Evolutionary conservation across 2,888 invertebrate species (phyloP).

Genomic region (Phengaris arion): DNA sequence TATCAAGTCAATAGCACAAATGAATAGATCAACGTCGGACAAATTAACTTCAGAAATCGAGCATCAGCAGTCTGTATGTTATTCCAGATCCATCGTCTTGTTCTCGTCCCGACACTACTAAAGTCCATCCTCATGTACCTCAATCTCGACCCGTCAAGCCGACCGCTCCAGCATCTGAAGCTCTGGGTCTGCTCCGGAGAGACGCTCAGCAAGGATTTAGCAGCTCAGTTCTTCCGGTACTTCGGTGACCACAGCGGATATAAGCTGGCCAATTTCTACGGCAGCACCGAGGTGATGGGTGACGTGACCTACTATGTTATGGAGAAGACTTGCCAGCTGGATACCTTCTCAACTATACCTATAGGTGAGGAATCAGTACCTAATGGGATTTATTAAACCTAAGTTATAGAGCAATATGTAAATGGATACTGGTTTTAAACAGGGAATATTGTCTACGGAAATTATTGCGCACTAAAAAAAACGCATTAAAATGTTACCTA

Average conservation of each 20-base stretch:
- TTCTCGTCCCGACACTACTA: slow-evolving; percentile 91
- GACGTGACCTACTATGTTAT: slow-evolving; percentile 90
- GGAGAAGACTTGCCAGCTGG: slow-evolving; percentile 79
- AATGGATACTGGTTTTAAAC: no score
- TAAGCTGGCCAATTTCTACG: slow-evolving; percentile 91
- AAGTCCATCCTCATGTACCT: slow-evolving; percentile 88
- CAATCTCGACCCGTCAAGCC: slow-evolving; percentile 78
- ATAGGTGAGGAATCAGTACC: slow-evolving; percentile 81
- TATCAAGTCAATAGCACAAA: no score
- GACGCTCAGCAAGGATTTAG: slow-evolving; percentile 84
- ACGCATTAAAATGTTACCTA: no score
- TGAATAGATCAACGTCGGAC: no score
- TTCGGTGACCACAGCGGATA: slow-evolving; percentile 82
- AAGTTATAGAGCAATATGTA: not conserved
- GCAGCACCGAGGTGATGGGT: slow-evolving; percentile 95
- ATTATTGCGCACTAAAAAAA: no score
- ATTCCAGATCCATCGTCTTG: slow-evolving; percentile 85
- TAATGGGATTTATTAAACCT: not conserved
- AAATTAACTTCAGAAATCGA: no score
- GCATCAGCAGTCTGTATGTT: not conserved
- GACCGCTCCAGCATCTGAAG: slow-evolving; percentile 80
- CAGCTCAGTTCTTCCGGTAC: slow-evolving; percentile 86
- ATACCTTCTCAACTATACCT: slow-evolving; percentile 84
- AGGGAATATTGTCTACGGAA: no score
- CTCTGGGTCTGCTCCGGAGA: slow-evolving; percentile 95